phyloP scores from a whole-genome alignment of 2,888 invertebrate species.

The Scelioninae gen. 1 region DNA sequence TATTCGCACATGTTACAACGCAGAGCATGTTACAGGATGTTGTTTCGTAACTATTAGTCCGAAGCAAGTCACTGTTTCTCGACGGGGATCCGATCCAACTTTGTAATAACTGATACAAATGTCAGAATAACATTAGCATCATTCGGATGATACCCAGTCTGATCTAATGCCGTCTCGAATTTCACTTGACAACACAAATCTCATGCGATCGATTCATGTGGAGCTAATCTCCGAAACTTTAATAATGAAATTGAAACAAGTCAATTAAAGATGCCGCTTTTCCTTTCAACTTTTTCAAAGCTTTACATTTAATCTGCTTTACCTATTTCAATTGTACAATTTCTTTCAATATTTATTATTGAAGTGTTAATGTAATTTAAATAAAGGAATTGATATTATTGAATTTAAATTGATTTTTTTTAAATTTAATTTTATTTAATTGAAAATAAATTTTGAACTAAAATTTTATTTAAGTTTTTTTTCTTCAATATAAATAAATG shows the following conservation, averaged over 20 bases:
- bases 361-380: too few relatives aligned
- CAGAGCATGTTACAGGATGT: conserved; percentile 65
- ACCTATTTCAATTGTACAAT: not conserved
- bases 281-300: not conserved
- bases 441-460: too few relatives aligned
- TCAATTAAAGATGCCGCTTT: conserved; percentile 39
- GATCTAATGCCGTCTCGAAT: conserved; percentile 48
- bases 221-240: conserved; percentile 8
- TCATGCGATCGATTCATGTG: conserved; percentile 16
- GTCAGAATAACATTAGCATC: conserved; percentile 53
- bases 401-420: too few relatives aligned
- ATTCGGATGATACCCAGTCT: conserved; percentile 19
- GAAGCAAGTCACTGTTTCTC: conserved; percentile 58
- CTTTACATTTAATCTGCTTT: not conserved
- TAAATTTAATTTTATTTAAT: too few relatives aligned
- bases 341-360: too few relatives aligned
- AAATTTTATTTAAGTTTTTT: too few relatives aligned
- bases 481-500: too few relatives aligned
- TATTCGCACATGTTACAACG: conserved; percentile 66
- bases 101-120: conserved; percentile 58
- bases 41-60: conserved; percentile 67
- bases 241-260: conserved; percentile 44
- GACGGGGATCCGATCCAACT: conserved; percentile 51
- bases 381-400: too few relatives aligned
- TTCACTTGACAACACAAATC: conserved; percentile 45